Evolutionary conservation across 1,140 invertebrate species (phyloP), one percentile per base, ranked within the genome.

Genomic region (Drosophila chauvacae): DNA sequence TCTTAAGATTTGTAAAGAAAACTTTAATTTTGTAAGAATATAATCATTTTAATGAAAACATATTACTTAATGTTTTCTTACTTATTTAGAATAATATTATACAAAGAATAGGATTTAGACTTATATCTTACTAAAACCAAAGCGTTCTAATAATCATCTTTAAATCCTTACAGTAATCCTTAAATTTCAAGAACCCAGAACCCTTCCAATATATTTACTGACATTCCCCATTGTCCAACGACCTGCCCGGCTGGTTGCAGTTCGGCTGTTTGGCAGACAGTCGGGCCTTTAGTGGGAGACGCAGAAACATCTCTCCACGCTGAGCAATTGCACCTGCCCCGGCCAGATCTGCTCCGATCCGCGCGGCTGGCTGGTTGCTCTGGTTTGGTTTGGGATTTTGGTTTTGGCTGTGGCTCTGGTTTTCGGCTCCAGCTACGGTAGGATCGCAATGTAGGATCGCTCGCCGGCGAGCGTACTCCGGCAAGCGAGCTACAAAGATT

Each of bases 401-500:
- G 41, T 16, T 72, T 23, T 23, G 18, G 23, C 57, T 61, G 10
- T 50, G 50, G 47, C 51, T 58, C 47, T 55, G 77, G 70, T 74
- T 75, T 85, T 76, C 26, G 65, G 48, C 23, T 50, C 53, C 51
- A 39, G 71, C 28, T 57, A 35, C 69, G 61, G 62, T 69, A 51
- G 47, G 41, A 59, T 64, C 44, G 48, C 72, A 68, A 35, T 61
- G 53, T 50, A 55, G 39, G 72, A 73, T 50, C 23, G 14, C 47
- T 74, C 58, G 77, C 69, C 60, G 63, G 63, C 47, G 47, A 78
- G 57, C 66, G 68, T 72, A 83, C 63, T 28, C 63, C 76, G 66
- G 68, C 68, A 71, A 90, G 85, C 85, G 71, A 75, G 65, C 62
- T 69, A 80, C 77, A 90, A 91, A 92, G 91, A 92, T 92, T 92